Evolutionary conservation across 2,113 vertebrate species (phyloP).

Genomic region (Myotis lucifugus): DNA sequence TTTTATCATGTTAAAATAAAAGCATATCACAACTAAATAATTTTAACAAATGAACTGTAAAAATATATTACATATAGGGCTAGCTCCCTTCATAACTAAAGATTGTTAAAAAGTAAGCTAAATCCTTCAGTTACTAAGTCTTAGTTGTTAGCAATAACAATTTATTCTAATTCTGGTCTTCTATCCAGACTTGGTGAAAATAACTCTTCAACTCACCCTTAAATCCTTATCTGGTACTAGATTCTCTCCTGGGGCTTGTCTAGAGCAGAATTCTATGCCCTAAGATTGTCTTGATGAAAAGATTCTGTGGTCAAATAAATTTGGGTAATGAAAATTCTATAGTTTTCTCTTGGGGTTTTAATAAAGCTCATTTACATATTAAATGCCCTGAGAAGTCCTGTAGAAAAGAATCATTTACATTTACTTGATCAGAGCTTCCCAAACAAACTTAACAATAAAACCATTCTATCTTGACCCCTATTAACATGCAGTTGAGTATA

Average conservation of each 20-base stretch:
- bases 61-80: neutral
- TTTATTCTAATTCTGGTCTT: neutral
- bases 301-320: neutral
- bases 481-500: neutral
- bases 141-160: neutral
- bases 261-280: neutral
- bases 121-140: neutral
- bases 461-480: neutral
- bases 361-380: neutral
- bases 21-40: neutral
- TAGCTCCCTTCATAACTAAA: neutral
- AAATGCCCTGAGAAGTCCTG: neutral
- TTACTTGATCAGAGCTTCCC: neutral
- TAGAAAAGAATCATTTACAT: neutral
- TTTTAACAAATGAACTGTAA: neutral
- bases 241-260: neutral
- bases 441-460: neutral
- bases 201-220: neutral
- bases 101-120: neutral
- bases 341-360: neutral
- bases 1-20: constrained; percentile 25
- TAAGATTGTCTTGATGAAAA: neutral
- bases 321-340: constrained; percentile 25
- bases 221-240: neutral
- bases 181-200: neutral